Evolutionary conservation across 2,888 invertebrate species (phyloP).

Genomic region (Eumacrocentrus americanus): DNA sequence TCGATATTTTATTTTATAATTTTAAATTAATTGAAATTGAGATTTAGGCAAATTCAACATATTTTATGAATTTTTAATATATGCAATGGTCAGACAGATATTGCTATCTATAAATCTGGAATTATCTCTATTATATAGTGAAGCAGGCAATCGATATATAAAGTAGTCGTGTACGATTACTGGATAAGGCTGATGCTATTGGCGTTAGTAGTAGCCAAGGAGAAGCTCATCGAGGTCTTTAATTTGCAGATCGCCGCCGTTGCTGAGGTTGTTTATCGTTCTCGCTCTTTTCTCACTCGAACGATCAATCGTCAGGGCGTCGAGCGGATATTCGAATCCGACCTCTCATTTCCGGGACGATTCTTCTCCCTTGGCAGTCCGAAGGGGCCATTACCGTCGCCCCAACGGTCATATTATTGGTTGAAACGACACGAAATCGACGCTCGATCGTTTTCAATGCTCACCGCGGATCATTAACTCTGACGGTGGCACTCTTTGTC

Average conservation of each 20-base stretch:
- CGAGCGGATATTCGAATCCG: conserved; percentile 28
- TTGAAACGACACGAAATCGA: conserved; percentile 23
- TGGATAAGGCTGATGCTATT: not conserved
- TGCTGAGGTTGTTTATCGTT: conserved; percentile 15
- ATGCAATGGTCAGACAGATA: too few relatives aligned
- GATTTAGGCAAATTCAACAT: too few relatives aligned
- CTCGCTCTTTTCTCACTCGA: not conserved
- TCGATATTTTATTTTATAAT: too few relatives aligned
- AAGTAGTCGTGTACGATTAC: too few relatives aligned
- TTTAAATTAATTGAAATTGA: too few relatives aligned
- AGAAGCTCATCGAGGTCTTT: not conserved
- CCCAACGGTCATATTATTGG: conserved; percentile 25
- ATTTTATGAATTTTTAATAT: too few relatives aligned
- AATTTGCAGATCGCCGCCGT: conserved; percentile 16
- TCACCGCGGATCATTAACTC: conserved; percentile 20
- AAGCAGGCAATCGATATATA: not conserved
- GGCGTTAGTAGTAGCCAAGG: not conserved
- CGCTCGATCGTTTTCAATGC: conserved; percentile 23
- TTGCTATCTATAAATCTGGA: too few relatives aligned
- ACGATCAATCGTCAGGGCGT: conserved; percentile 19
- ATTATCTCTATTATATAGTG: too few relatives aligned
- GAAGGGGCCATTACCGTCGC: conserved; percentile 23
- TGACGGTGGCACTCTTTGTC: not conserved
- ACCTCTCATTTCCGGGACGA: conserved; percentile 30
- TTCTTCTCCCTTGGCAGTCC: conserved; percentile 22